A percentile compares a stretch with the other conserved stretches of the same genome.
phyloP scores from a whole-genome alignment of 2,113 vertebrate species.

The Forbesichthys papilliferus region DNA sequence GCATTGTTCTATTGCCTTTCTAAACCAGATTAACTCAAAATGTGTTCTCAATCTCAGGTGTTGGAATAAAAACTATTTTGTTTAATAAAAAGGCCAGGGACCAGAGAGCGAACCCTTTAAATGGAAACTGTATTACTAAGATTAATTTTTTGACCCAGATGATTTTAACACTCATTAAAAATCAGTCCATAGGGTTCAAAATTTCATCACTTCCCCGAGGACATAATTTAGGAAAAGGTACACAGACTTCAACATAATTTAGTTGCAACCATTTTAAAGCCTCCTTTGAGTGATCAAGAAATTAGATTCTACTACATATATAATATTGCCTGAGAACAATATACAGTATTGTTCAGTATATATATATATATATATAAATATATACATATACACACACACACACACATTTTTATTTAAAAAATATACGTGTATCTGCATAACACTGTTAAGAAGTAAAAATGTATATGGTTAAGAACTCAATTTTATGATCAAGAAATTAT shows the following conservation, averaged over 20 bases:
- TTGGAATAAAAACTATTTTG: too few species aligned
- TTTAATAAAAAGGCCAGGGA: too few species aligned
- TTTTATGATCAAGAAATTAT: too few species aligned
- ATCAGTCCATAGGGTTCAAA: slow-evolving; percentile 28
- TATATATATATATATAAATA: background rate
- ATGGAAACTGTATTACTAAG: too few species aligned
- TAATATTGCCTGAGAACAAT: background rate
- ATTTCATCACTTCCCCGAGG: slow-evolving; percentile 14
- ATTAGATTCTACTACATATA: background rate
- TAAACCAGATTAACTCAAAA: background rate
- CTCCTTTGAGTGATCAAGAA: background rate
- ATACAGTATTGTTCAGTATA: background rate
- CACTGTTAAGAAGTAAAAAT: background rate
- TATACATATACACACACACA: background rate
- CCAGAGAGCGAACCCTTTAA: background rate
- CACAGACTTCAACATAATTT: slow-evolving; percentile 4
- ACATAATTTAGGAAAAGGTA: slow-evolving; percentile 38
- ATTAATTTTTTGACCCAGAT: slow-evolving; percentile 7
- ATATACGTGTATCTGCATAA: background rate
- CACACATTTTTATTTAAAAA: too few species aligned
- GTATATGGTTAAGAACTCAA: too few species aligned
- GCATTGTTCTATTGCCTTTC: background rate
- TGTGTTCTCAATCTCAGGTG: background rate
- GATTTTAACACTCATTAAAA: slow-evolving; percentile 34
- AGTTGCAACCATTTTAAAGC: slow-evolving; percentile 1